Percentiles rank a stretch among this genome's conserved stretches.
Conservation (phyloP, 2,113 vertebrate species). For the Notechis scutatus region DNA sequence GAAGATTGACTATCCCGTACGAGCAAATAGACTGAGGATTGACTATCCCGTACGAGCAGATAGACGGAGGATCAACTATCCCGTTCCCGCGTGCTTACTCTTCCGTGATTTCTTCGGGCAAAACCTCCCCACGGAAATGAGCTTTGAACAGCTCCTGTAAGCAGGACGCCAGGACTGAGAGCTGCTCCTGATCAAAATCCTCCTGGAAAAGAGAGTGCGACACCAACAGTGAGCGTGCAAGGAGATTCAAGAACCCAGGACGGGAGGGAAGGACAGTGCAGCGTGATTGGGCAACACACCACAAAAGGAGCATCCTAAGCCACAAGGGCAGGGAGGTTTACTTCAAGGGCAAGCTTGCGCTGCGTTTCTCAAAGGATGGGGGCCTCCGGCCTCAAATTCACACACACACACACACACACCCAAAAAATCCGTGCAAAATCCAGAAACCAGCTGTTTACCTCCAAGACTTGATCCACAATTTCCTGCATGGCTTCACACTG, state of each 20-base stretch:
- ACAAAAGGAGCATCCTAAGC: background rate
- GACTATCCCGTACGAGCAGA: background rate
- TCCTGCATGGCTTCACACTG: conserved; percentile 99
- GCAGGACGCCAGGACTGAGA: conserved; percentile 88
- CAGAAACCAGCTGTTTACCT: conserved; percentile 69
- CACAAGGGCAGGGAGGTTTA: background rate
- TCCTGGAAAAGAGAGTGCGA: conserved; percentile 70
- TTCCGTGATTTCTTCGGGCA: conserved; percentile 93
- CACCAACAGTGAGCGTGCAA: background rate
- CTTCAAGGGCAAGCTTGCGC: background rate
- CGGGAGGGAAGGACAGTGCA: background rate
- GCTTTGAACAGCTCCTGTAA: conserved; percentile 91
- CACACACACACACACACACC: too few species aligned
- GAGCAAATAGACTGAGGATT: background rate
- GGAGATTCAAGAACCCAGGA: background rate
- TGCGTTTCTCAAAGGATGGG: background rate
- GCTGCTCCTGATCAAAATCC: conserved; percentile 93
- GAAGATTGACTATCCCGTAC: background rate
- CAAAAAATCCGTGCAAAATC: background rate
- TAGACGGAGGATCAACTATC: background rate
- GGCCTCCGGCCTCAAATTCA: background rate
- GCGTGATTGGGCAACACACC: background rate
- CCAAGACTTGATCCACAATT: conserved; percentile 93
- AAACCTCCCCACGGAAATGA: conserved; percentile 90
- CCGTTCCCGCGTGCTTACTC: conserved; percentile 73